Base-by-base conservation (phyloP, 2,888 invertebrate genomes). In the Leptinotarsa tumamoca region DNA sequence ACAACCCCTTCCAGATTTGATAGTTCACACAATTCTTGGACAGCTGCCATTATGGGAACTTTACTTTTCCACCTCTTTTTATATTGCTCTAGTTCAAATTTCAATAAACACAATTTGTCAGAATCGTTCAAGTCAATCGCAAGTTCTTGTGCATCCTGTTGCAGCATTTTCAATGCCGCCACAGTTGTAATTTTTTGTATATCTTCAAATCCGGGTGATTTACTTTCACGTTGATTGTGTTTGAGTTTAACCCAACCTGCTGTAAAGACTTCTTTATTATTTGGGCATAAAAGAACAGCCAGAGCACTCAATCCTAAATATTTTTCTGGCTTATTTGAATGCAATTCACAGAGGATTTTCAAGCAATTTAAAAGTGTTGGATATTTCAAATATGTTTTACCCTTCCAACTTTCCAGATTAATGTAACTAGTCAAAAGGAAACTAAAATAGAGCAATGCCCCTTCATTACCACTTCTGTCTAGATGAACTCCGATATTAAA, bases 51-150 rank as follows among this genome's bases (percentile, higher is more conserved):
- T 76, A 86, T 82, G 1, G 85, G 78, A n/a, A 81, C 49, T 76
- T 83, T 84, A 72, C 85, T 86, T 66, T 80, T 83, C 86, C 86
- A 86, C 17, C 77, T 72, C 61, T 71, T 74, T 73, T 82, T 82
- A 73, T 86, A 86, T n/a, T 77, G 76, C 21, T 78, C 73, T 67
- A 86, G 77, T 77, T 86, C 86, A 49, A 76, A 72, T 27, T 76
- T 72, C 63, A 85, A 72, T 52, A 86, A 73, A n/a, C 81, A 75
- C 43, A 81, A 76, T 73, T 79, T 74, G n/a, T 79, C 76, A 49
- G 52, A 67, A 68, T 81, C 72, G 27, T 72, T 69, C 50, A 72
- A 68, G n/a, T 21, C 21, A 43, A 68, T 18, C 4, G 49, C 61
- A 21, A 68, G 49, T 56, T 18, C 15, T 10, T 69, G 72, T 21